These are phyloP conservation scores for Heteractis magnifica DNA, from an alignment of 92 coral and sea anemone species.

Conservation along the genomic window DNA sequence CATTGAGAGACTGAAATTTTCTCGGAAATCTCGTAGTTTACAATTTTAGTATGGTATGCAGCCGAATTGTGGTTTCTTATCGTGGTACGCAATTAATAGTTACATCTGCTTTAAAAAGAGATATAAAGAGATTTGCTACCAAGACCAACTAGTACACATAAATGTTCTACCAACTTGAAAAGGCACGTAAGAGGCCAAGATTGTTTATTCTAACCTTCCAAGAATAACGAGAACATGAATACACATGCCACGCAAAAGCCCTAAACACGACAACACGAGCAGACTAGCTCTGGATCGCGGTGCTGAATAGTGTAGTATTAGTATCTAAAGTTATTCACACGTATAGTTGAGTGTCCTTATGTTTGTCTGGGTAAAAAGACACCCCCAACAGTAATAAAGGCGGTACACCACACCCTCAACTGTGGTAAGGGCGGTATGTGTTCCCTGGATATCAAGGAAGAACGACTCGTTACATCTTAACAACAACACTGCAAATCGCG, in stretches of 20 bases:
- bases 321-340: neutral
- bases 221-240: neutral
- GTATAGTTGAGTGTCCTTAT: neutral
- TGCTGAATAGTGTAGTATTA: neutral
- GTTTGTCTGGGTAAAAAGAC: constrained; percentile 26
- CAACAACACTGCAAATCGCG: neutral
- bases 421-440: constrained; percentile 12
- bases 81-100: neutral
- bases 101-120: neutral
- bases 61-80: neutral
- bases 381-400: constrained; percentile 31
- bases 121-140: neutral
- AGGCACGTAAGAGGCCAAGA: neutral
- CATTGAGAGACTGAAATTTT: too few species aligned
- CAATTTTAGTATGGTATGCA: too few species aligned
- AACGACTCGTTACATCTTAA: neutral
- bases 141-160: neutral
- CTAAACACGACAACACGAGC: neutral
- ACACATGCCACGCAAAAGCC: neutral
- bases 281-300: neutral
- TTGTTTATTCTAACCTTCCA: neutral
- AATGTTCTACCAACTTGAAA: neutral
- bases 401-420: constrained; percentile 35
- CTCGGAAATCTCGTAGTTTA: too few species aligned
- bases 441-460: neutral